Evolutionary conservation across 1,140 invertebrate genomes (phyloP), one percentile per base, ranked within the genome.

Genomic region (Galendromus occidentalis): DNA sequence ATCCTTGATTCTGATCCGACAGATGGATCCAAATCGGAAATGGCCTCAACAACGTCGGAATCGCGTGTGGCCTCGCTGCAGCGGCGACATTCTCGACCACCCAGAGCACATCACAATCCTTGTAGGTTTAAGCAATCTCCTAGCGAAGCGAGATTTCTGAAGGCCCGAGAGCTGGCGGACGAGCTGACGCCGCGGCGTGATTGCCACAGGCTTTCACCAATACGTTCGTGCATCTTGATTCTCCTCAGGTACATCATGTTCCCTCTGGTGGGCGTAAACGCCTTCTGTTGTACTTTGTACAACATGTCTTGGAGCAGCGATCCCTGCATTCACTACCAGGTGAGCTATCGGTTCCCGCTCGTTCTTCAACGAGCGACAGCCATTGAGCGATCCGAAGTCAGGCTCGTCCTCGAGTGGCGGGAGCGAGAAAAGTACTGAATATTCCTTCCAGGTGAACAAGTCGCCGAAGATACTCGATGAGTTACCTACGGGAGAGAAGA

Each of bases 11-110:
- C 14, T 59, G 25, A n/a, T n/a, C n/a, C n/a, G n/a, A n/a, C 33
- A 59, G 51, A 33, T 59, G 51, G 51, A 59, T 59, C 51, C n/a
- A 59, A 14, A 59, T 59, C 22, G 51, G 51, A 17, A 59, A 59
- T 22, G 51, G 51, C 51, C 51, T 59, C 17, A 59, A 25, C 6
- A 17, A 22, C 12, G 51, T 59, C 22, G 51, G 51, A 25, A 59
- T 59, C 33, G 51, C 14, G 12, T 59, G 51, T 9, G 51, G 51
- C 25, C 25, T 59, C 14, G 51, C 51, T 22, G 17, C 51, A 9
- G 51, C 22, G 22, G 51, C 51, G 1, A 59, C 51, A 14, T 59
- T 59, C 22, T 25, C 51, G 2, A 14, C 25, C 1, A 59, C 51
- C 12, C n/a, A 59, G 9, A 59, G 51, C 51, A 59, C 25, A 14